Evolutionary conservation across 2,888 invertebrate genomes (phyloP), one percentile per base, ranked within the genome.

Genomic region (Herminia tarsipennalis): DNA sequence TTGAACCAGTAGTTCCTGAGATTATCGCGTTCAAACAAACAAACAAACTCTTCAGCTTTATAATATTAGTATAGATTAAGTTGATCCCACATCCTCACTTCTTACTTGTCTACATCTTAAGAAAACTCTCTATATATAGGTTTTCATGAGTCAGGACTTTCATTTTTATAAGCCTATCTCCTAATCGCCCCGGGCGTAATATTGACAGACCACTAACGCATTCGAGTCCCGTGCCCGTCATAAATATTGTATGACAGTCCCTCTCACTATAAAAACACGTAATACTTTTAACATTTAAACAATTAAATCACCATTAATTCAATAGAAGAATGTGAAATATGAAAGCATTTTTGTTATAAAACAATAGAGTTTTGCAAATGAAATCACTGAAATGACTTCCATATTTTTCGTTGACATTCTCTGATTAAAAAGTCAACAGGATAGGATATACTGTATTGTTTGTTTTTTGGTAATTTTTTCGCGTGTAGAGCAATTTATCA

Each of bases 401-500:
- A 35, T 35, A 35, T 35, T 35, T 32, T 32, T 37, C 21, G 38
- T 38, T 25, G 38, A 35, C 33, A 29, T 40, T 25, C 39, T 25
- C 13, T 40, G 39, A 46, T 46, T 46, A 57, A 52, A 53, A 36
- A 44, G 44, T 36, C 30, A 47, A 49, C 50, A 58, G 48, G n/a
- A n/a, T n/a, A n/a, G n/a, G n/a, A n/a, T 44, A 27, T 28, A 40
- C 21, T 24, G 33, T 46, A 51, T 30, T 62, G 56, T 60, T 56
- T 57, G 49, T 56, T 60, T 60, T 57, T 46, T 71, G 78, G 79
- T 81, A 76, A 78, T 81, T 81, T 82, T 77, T 77, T 69, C 64
- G 56, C 67, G 66, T 62, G 63, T 66, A 37, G 67, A 62, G 74
- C 75, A 73, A 79, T 81, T 80, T 84, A 78, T 80, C 76, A 81